Conservation (phyloP, 1,140 invertebrate genomes). For the Heliconius nattereri region DNA sequence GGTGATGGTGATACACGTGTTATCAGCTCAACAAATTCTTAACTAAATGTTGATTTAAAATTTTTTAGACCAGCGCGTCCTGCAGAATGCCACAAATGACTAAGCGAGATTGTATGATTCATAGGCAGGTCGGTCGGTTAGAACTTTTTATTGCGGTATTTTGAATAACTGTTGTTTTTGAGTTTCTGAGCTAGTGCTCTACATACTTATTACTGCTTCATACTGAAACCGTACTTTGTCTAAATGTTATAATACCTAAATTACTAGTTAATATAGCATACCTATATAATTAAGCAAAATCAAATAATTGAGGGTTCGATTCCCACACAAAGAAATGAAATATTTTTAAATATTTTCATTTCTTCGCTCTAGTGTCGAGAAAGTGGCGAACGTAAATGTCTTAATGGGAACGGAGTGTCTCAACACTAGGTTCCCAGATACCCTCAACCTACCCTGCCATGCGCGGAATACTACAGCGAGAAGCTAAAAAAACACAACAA, state of each 20-base stretch:
- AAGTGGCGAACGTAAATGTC: too few species aligned
- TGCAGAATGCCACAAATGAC: constrained; percentile 40
- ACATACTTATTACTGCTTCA: constrained; percentile 23
- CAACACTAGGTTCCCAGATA: too few species aligned
- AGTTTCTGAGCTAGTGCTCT: constrained; percentile 47
- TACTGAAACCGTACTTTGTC: neutral
- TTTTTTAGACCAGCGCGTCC: constrained; percentile 60
- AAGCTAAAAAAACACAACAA: neutral
- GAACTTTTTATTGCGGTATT: constrained; percentile 73
- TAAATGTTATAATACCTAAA: neutral
- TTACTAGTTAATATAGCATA: neutral
- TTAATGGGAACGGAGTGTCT: too few species aligned
- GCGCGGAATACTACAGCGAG: too few species aligned
- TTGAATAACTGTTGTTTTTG: constrained; percentile 62
- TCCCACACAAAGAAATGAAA: too few species aligned
- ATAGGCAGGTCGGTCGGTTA: constrained; percentile 66
- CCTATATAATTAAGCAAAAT: too few species aligned
- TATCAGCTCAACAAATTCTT: constrained; percentile 45
- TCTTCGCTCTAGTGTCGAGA: too few species aligned
- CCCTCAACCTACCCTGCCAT: too few species aligned
- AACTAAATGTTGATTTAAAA: constrained; percentile 63
- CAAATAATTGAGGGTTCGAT: too few species aligned
- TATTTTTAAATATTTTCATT: too few species aligned
- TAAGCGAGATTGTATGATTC: constrained; percentile 54
- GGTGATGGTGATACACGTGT: neutral